Conservation (phyloP, 2,113 vertebrate species). For the Crotalus helleri region DNA sequence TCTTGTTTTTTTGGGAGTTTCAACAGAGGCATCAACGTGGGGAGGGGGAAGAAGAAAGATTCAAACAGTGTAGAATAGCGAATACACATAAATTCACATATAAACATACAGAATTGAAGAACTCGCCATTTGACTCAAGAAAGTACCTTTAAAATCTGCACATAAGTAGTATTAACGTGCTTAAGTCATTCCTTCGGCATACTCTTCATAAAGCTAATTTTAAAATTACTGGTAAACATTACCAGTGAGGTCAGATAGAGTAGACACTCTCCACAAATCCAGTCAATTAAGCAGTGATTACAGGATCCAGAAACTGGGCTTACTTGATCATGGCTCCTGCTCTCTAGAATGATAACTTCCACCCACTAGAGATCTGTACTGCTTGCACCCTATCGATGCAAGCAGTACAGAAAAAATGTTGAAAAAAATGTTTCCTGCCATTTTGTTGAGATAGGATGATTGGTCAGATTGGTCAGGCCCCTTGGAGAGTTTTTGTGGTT, state of each 20-base stretch:
- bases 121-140: background rate
- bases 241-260: background rate
- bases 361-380: background rate
- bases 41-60: slow-evolving; percentile 2
- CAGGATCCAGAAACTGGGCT: background rate
- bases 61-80: slow-evolving; percentile 27
- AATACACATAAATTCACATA: background rate
- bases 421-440: background rate
- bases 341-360: background rate
- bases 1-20: background rate
- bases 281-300: background rate
- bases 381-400: background rate
- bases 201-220: background rate
- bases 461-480: background rate
- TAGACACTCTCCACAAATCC: background rate
- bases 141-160: background rate
- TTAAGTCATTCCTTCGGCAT: background rate
- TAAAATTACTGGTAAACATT: background rate
- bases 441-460: background rate
- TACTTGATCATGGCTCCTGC: background rate
- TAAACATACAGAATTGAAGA: slow-evolving; percentile 14
- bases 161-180: background rate
- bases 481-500: background rate
- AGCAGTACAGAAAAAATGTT: too few species aligned
- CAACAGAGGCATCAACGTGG: background rate